A percentile compares a stretch with the other conserved stretches of the same genome.
phyloP scores from a whole-genome alignment of 2,888 invertebrate genomes.

The Ditylenchus weischeri region DNA sequence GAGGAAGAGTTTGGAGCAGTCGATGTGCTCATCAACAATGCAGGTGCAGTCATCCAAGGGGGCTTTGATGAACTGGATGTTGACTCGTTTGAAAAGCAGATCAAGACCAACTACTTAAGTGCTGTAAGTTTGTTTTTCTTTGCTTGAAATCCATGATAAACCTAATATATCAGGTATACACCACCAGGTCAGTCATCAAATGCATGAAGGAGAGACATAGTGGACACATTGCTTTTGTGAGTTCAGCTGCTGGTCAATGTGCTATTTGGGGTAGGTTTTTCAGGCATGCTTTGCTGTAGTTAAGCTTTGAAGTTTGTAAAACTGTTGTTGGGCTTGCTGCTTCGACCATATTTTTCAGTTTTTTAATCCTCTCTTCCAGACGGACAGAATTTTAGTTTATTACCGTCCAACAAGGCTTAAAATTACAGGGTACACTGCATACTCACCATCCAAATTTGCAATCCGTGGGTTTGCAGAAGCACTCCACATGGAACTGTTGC shows the following conservation, averaged over 20 bases:
- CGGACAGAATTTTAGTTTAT: too few relatives aligned
- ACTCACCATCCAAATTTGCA: slow-evolving; percentile 86
- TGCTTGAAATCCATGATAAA: not conserved
- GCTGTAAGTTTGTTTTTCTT: slow-evolving; percentile 61
- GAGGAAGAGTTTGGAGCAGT: slow-evolving; percentile 75
- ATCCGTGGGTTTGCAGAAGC: slow-evolving; percentile 80
- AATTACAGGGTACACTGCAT: slow-evolving; percentile 70
- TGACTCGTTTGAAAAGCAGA: slow-evolving; percentile 64
- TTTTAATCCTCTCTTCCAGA: not conserved
- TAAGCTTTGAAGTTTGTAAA: not conserved
- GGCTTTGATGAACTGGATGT: slow-evolving; percentile 49
- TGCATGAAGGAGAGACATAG: slow-evolving; percentile 46
- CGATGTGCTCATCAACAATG: slow-evolving; percentile 87
- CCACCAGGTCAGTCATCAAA: slow-evolving; percentile 49
- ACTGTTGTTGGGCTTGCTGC: not conserved
- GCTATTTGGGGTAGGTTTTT: slow-evolving; percentile 73
- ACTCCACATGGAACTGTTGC: slow-evolving; percentile 83
- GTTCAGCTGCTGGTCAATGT: slow-evolving; percentile 64
- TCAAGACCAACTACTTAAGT: slow-evolving; percentile 84
- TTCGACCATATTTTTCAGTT: not conserved
- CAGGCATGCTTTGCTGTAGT: too few relatives aligned
- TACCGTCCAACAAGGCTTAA: slow-evolving; percentile 59
- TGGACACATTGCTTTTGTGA: slow-evolving; percentile 52
- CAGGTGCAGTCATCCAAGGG: slow-evolving; percentile 66
- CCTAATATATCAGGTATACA: slow-evolving; percentile 40